Base-by-base conservation (phyloP, 2,888 invertebrate genomes). In the Spilarctia lutea region DNA sequence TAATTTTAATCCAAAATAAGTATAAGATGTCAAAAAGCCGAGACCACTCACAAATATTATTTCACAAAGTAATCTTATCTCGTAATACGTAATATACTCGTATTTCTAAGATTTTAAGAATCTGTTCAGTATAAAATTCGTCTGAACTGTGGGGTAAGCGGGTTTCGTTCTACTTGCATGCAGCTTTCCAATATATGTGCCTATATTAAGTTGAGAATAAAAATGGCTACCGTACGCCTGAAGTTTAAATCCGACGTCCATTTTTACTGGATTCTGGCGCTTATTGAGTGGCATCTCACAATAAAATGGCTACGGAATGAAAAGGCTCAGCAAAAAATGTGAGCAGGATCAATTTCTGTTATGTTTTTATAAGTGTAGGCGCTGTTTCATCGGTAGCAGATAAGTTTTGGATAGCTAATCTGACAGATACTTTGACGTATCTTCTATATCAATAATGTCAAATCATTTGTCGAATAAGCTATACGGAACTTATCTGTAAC, bases 251-350 rank as follows among this genome's bases (percentile, higher is more conserved):
- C 86, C 83, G 79, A 87, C 91, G 86, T 90, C 87, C 87, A 88
- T 89, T 91, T 90, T 86, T 86, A 88, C 88, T 90, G 82, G 80
- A 85, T 86, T 82, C 82, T 80, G 48, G 75, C 85, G 88, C 89
- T 91, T 88, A 90, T 33, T 16, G 82, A 79, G 83, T 86, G 85
- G 86, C 86, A 85, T 80, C 35, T 68, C 77, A 83, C 79, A 86
- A 87, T 20, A 11, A 27, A 42, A 20, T 20, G 13, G 30, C 39
- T 66, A 63, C 30, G 8, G 1, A 30, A 18, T 6, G 30, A 63
- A 63, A 30, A 18, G 56, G 2, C 16, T 24, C 16, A 10, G 4
- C 24, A 68, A 68, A 8, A 20, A 30, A 24, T n/a, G 18, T 24
- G 6, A 48, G 10, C 3, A 68, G 1, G 27, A 16, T 24, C 16